These are phyloP conservation scores for Helicorthomorpha holstii DNA, from an alignment of 1,140 invertebrate species.

Conservation along the genomic window DNA sequence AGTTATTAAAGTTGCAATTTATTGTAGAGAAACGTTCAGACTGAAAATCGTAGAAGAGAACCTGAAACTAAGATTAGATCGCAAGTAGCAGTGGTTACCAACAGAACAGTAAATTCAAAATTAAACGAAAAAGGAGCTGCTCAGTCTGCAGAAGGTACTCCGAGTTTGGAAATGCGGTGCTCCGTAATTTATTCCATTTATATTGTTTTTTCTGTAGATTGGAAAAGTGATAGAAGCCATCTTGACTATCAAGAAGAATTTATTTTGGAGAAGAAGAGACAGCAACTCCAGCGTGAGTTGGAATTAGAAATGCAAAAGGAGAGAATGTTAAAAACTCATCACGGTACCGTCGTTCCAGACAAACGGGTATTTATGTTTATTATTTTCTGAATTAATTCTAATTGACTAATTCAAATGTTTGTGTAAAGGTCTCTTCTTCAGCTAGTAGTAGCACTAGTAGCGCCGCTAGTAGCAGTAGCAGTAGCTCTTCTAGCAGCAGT, in stretches of 20 bases:
- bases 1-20: conserved; percentile 4
- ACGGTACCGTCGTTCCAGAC: conserved; percentile 11
- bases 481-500: conserved; percentile 12
- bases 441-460: neutral
- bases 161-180: neutral
- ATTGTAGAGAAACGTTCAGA: neutral
- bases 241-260: conserved; percentile 14
- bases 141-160: conserved; percentile 10
- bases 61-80: conserved; percentile 15
- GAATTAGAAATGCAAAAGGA: conserved; percentile 14
- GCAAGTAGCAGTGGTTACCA: conserved; percentile 14
- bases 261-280: conserved; percentile 12
- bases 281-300: conserved; percentile 14
- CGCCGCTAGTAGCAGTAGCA: conserved; percentile 8
- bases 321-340: conserved; percentile 3
- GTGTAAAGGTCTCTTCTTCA: neutral
- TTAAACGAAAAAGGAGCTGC: conserved; percentile 5
- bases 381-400: neutral
- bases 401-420: conserved; percentile 9
- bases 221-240: conserved; percentile 13
- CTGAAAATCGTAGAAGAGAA: conserved; percentile 10
- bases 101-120: neutral
- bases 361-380: conserved; percentile 10
- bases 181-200: neutral
- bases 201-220: conserved; percentile 1